Percentiles rank a stretch among this genome's conserved stretches.
phyloP scores from a whole-genome alignment of 2,888 invertebrate species.

The Beris morrisii region DNA sequence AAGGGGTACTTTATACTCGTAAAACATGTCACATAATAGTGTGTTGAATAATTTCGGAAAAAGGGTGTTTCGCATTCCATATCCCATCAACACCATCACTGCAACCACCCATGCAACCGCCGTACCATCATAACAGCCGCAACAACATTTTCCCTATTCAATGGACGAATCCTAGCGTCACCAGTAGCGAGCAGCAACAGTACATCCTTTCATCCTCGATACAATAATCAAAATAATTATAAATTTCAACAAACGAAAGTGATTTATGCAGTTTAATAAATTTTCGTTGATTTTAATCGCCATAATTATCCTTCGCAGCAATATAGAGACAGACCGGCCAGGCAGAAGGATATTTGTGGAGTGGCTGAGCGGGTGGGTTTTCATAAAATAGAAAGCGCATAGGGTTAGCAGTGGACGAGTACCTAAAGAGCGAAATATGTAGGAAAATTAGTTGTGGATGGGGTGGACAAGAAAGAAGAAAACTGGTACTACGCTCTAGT shows the following conservation, averaged over 20 bases:
- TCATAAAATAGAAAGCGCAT: background rate
- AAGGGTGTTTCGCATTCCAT: too few relatives aligned
- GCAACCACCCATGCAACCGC: too few relatives aligned
- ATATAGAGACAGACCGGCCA: conserved; percentile 9
- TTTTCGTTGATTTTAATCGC: conserved; percentile 53
- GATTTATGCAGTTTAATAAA: conserved; percentile 54
- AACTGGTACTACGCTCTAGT: background rate
- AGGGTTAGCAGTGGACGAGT: background rate
- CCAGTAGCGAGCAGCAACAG: background rate
- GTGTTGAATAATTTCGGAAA: too few relatives aligned
- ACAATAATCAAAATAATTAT: conserved; percentile 40
- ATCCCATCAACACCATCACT: too few relatives aligned
- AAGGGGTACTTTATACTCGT: too few relatives aligned
- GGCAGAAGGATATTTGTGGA: background rate
- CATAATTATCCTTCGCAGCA: conserved; percentile 47
- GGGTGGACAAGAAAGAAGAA: background rate
- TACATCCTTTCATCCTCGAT: conserved; percentile 11
- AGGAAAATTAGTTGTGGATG: background rate
- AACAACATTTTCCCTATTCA: too few relatives aligned
- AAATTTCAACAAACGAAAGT: conserved; percentile 39
- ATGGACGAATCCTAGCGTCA: too few relatives aligned
- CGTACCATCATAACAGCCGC: too few relatives aligned
- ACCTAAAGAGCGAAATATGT: conserved; percentile 12
- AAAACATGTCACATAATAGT: too few relatives aligned
- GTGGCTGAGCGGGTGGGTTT: background rate